Evolutionary conservation across 2,888 invertebrate genomes (phyloP).

Genomic region (Drosophila prostipennis): DNA sequence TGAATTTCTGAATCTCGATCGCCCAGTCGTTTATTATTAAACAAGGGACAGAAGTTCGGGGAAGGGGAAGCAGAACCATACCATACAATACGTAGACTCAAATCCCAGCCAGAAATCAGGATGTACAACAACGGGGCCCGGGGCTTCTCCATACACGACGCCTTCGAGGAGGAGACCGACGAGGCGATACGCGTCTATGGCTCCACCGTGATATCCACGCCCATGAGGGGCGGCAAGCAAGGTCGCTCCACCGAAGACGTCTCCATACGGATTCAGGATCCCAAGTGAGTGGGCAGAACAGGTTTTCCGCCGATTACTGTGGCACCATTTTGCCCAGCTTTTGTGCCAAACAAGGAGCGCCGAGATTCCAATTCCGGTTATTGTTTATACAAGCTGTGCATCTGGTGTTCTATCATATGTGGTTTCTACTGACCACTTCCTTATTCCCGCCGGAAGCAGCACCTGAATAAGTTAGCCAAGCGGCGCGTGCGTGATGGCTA

Average conservation of each 20-base stretch:
- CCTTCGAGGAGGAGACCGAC: conserved; percentile 93
- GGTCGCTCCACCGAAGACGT: conserved; percentile 86
- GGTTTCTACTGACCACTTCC: conserved; percentile 37
- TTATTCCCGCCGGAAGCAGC: conserved; percentile 63
- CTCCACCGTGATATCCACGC: conserved; percentile 89
- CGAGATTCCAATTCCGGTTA: conserved; percentile 15
- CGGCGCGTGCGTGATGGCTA: conserved; percentile 64
- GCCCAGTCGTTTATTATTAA: conserved; percentile 41
- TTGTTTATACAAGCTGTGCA: conserved; percentile 35
- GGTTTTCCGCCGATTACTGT: conserved; percentile 51
- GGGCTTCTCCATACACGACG: conserved; percentile 92
- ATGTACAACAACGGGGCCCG: conserved; percentile 76
- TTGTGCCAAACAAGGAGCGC: conserved; percentile 26
- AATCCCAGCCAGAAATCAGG: conserved; percentile 7
- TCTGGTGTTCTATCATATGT: conserved; percentile 19
- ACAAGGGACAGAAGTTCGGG: conserved; percentile 41
- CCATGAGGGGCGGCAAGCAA: conserved; percentile 86
- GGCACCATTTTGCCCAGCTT: conserved; percentile 60
- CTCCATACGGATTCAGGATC: conserved; percentile 85
- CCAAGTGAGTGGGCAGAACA: conserved; percentile 80
- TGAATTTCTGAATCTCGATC: conserved; percentile 8
- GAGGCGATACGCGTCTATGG: conserved; percentile 93
- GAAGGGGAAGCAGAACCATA: conserved; percentile 3
- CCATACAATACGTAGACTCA: too few species aligned
- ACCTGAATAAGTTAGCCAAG: conserved; percentile 41